These are phyloP conservation scores for Vespertilio murinus DNA, from an alignment of 2,797 vertebrate species.

Conservation along the genomic window DNA sequence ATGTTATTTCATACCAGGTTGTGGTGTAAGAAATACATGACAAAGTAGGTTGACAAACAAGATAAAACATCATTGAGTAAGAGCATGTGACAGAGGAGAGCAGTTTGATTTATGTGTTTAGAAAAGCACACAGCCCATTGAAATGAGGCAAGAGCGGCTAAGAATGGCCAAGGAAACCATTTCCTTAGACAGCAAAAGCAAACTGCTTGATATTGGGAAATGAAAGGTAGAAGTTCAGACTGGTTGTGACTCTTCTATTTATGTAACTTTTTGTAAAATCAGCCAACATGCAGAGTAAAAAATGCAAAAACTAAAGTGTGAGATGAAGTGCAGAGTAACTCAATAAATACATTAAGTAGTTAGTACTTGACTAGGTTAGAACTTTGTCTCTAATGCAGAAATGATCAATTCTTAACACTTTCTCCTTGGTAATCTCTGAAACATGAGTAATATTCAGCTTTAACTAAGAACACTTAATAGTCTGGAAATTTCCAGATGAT, in stretches of 20 bases:
- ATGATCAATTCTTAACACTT: neutral
- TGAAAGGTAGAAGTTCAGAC: conserved; percentile 40
- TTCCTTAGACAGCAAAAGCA: conserved; percentile 47
- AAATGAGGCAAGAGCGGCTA: neutral
- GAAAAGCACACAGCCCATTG: neutral
- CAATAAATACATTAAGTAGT: neutral
- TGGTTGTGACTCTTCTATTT: neutral
- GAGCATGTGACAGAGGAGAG: neutral
- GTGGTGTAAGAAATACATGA: neutral
- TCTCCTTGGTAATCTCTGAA: neutral
- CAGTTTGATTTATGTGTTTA: neutral
- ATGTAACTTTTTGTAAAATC: conserved; percentile 24
- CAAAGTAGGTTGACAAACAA: neutral
- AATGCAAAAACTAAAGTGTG: neutral
- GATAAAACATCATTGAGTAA: neutral
- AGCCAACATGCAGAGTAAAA: neutral
- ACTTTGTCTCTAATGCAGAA: neutral
- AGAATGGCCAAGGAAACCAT: conserved; percentile 17
- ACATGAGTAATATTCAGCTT: neutral
- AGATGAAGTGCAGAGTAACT: neutral
- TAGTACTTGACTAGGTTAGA: neutral
- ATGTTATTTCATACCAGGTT: neutral
- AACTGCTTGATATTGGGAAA: conserved; percentile 40
- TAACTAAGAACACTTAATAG: neutral
- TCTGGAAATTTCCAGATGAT: neutral